phyloP scores from a whole-genome alignment of 1,140 invertebrate genomes.

The Meloidogyne hapla region DNA sequence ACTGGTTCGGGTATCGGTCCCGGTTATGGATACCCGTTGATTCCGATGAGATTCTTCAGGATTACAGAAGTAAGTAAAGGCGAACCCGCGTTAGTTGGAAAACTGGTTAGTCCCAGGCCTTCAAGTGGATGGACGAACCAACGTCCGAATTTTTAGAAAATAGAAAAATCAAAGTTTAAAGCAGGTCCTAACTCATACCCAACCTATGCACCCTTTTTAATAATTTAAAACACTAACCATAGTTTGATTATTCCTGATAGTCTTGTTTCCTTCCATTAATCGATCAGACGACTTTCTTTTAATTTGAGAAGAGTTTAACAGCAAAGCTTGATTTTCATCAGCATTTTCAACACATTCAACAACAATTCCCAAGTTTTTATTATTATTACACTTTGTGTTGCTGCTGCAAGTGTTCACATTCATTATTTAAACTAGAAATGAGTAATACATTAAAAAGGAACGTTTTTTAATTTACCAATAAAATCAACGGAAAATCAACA shows the following conservation, averaged over 20 bases:
- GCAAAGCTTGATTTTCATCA: slow-evolving; percentile 21
- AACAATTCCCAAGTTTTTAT: slow-evolving; percentile 31
- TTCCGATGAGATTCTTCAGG: too few relatives aligned
- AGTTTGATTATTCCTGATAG: background rate
- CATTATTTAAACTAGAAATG: background rate
- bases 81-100: too few relatives aligned
- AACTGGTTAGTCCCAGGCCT: too few relatives aligned
- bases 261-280: background rate
- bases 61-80: too few relatives aligned
- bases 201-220: too few relatives aligned
- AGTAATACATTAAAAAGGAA: background rate
- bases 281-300: background rate
- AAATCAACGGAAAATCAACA: background rate
- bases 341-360: slow-evolving; percentile 18
- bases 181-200: too few relatives aligned
- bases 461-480: background rate
- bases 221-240: background rate
- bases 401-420: slow-evolving; percentile 23
- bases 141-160: too few relatives aligned
- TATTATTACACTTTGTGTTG: slow-evolving; percentile 42
- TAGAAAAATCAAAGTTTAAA: too few relatives aligned
- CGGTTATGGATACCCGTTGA: too few relatives aligned
- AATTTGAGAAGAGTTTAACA: background rate
- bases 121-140: too few relatives aligned
- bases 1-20: too few relatives aligned